These are phyloP conservation scores for Myiozetetes cayanensis DNA, from an alignment of 2,113 vertebrate genomes.

Conservation along the genomic window DNA sequence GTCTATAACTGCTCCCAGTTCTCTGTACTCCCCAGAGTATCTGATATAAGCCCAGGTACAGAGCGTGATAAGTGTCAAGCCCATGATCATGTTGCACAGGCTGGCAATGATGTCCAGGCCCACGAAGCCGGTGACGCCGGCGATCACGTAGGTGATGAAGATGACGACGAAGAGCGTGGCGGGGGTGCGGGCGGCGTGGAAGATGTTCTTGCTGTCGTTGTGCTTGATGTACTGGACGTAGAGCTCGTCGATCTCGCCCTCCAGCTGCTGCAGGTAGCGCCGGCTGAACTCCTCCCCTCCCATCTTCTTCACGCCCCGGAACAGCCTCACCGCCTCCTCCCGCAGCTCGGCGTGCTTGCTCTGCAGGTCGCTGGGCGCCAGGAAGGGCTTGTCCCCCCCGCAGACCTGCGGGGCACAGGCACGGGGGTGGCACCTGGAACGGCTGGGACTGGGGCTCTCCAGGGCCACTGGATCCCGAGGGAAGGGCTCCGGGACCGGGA, in stretches of 20 bases:
- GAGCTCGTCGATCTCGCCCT: slow-evolving; percentile 92
- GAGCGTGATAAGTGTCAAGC: slow-evolving; percentile 94
- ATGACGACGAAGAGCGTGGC: slow-evolving; percentile 99
- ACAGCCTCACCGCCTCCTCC: slow-evolving; percentile 90
- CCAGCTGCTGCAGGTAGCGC: slow-evolving; percentile 95
- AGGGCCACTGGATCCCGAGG: neutral
- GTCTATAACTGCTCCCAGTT: slow-evolving; percentile 97
- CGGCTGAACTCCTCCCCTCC: slow-evolving; percentile 98
- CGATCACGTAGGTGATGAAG: slow-evolving; percentile 95
- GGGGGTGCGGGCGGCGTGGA: slow-evolving; percentile 96
- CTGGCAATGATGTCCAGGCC: slow-evolving; percentile 98
- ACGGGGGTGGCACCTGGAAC: too few relatives aligned
- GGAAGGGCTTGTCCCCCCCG: slow-evolving; percentile 93
- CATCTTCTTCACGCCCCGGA: slow-evolving; percentile 97
- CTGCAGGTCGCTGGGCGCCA: slow-evolving; percentile 92
- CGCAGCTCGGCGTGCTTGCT: slow-evolving; percentile 81
- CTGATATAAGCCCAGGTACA: slow-evolving; percentile 99
- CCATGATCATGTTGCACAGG: slow-evolving; percentile 97
- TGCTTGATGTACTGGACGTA: slow-evolving; percentile 99
- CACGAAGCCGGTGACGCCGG: slow-evolving; percentile 94
- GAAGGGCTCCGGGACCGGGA: rapidly evolving
- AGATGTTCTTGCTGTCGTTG: slow-evolving; percentile 99
- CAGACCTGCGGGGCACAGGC: slow-evolving; percentile 78
- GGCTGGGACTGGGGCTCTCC: neutral
- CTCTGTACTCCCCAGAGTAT: slow-evolving; percentile 97